Conservation (phyloP, 2,797 vertebrate species). For the Balearica regulorum region DNA sequence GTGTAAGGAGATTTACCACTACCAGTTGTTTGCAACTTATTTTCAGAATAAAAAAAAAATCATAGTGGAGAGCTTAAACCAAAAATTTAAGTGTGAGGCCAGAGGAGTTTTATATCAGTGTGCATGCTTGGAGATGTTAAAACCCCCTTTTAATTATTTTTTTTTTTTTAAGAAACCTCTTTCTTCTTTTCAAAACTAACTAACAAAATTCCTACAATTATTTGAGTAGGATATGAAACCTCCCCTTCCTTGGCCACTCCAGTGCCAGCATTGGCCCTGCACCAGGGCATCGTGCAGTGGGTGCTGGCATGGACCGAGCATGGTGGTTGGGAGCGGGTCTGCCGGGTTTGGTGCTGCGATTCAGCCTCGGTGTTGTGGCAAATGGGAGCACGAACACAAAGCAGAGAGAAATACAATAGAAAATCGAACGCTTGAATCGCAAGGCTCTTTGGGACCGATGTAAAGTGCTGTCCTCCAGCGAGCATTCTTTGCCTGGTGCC, state of each 20-base stretch:
- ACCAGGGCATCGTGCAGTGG: accelerated
- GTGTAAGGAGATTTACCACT: not conserved
- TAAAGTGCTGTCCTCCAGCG: not conserved
- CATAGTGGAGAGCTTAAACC: not conserved
- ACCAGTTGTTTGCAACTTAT: not conserved
- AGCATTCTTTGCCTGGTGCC: not conserved
- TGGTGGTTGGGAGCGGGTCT: not conserved
- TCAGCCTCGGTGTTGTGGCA: not conserved
- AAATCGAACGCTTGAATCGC: accelerated
- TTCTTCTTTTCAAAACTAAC: not conserved
- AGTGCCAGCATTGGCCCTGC: accelerated
- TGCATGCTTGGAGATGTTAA: not conserved
- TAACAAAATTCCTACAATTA: not conserved
- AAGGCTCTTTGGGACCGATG: not conserved
- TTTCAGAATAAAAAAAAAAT: not conserved
- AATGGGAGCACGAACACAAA: not conserved
- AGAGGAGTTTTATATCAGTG: not conserved
- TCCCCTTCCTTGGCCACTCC: not conserved
- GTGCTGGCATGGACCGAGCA: accelerated
- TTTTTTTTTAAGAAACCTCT: not conserved
- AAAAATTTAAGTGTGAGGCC: not conserved
- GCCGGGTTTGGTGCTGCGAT: not conserved
- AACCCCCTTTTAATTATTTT: accelerated
- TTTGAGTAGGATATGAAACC: not conserved
- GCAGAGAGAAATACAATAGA: not conserved